Conservation (phyloP, 2,113 vertebrate species). For the Centrocercus urophasianus region DNA sequence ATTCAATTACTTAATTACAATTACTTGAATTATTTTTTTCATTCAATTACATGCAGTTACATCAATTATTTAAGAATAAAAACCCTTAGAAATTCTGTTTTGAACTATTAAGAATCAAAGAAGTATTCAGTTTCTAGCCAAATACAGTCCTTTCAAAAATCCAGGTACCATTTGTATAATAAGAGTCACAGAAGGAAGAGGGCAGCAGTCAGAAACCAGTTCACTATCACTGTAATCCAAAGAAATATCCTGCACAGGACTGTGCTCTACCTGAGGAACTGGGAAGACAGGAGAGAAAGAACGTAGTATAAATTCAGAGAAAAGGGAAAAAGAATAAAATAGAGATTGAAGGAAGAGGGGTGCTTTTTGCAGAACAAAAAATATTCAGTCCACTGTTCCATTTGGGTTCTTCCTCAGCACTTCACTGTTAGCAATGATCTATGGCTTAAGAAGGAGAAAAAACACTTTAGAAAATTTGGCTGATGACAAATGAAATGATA, state of each 20-base stretch:
- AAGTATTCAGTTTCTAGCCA: not conserved
- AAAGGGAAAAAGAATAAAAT: not conserved
- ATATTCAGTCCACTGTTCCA: not conserved
- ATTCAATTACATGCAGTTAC: not conserved
- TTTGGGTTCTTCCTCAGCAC: not conserved
- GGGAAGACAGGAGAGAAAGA: not conserved
- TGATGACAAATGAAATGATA: not conserved
- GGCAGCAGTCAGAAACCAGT: not conserved
- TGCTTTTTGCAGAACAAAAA: not conserved
- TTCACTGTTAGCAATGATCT: not conserved
- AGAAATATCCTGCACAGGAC: not conserved
- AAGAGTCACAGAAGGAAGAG: not conserved
- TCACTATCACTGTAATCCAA: not conserved
- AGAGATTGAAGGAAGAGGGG: rapidly evolving
- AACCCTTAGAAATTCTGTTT: not conserved
- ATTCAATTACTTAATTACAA: not conserved
- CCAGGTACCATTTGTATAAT: not conserved
- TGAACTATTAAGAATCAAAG: slow-evolving; percentile 4
- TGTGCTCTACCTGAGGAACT: not conserved
- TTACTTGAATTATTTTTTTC: slow-evolving; percentile 14
- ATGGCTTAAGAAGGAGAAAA: not conserved
- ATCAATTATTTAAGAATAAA: slow-evolving; percentile 21
- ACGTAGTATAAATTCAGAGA: not conserved
- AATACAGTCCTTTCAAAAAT: slow-evolving; percentile 14
- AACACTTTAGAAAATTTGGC: not conserved